Percentiles rank a stretch among this genome's conserved stretches.
Evolutionary conservation across 2,113 vertebrate species (phyloP).

Genomic region (Lonchura striata): DNA sequence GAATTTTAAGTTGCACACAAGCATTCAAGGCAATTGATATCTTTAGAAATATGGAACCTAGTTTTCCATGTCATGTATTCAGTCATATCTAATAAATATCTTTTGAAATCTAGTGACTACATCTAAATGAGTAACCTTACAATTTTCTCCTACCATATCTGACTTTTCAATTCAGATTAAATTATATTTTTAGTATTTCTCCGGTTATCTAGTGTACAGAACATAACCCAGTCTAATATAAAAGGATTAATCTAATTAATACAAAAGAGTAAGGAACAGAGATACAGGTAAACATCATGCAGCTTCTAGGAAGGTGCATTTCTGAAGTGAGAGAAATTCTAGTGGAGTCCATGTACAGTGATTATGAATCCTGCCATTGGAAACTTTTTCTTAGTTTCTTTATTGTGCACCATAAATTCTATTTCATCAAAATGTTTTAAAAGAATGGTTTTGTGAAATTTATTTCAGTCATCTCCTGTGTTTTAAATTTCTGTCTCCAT

Average conservation of each 20-base stretch:
- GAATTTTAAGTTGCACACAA: neutral
- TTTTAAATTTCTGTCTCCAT: neutral
- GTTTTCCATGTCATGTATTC: neutral
- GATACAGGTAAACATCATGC: neutral
- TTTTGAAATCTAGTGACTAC: neutral
- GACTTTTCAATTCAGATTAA: neutral
- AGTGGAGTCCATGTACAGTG: neutral
- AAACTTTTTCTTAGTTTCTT: neutral
- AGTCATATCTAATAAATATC: neutral
- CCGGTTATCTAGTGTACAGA: neutral
- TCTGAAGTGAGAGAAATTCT: neutral
- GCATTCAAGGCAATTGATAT: neutral
- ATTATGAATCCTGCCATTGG: neutral
- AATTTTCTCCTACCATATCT: neutral
- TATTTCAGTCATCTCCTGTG: neutral
- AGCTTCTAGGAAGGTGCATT: neutral
- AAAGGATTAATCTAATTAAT: neutral
- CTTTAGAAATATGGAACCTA: neutral
- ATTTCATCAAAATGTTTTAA: neutral
- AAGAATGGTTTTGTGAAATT: neutral
- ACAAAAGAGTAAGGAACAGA: neutral
- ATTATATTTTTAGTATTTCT: neutral
- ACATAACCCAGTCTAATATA: neutral
- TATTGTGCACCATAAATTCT: neutral
- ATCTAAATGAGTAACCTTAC: neutral